A percentile compares a stretch with the other conserved stretches of the same genome.
phyloP scores from a whole-genome alignment of 1,140 invertebrate species.

The Zaprionus nigranus region DNA sequence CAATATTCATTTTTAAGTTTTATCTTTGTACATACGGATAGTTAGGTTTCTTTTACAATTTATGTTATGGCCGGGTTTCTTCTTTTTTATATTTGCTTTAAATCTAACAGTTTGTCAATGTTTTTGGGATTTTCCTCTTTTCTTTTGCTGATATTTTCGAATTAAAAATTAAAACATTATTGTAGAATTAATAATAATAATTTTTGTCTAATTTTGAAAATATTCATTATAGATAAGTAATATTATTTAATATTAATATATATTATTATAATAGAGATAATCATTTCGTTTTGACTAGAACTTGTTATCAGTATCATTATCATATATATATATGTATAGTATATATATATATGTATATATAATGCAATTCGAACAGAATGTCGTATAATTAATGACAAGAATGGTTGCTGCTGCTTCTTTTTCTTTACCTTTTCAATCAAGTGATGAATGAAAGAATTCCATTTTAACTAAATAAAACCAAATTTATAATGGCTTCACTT shows the following conservation, averaged over 20 bases:
- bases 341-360: conserved; percentile 24
- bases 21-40: conserved; percentile 44
- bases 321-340: conserved; percentile 14
- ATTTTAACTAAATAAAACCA: conserved; percentile 37
- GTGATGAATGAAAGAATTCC: conserved; percentile 27
- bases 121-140: conserved; percentile 2
- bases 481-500: not conserved
- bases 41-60: conserved; percentile 33
- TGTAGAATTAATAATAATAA: conserved; percentile 73
- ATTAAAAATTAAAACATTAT: conserved; percentile 64
- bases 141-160: conserved; percentile 62
- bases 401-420: conserved; percentile 4
- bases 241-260: conserved; percentile 66
- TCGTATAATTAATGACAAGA: not conserved
- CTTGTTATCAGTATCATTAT: conserved; percentile 42
- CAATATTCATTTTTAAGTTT: conserved; percentile 36
- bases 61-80: conserved; percentile 31
- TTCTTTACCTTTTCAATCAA: not conserved
- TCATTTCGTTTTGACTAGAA: conserved; percentile 51
- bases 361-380: conserved; percentile 45
- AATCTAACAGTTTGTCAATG: conserved; percentile 57
- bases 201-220: conserved; percentile 79
- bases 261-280: conserved; percentile 59
- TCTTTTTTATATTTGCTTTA: conserved; percentile 28
- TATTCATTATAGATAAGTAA: conserved; percentile 62